A percentile compares a stretch with the other conserved stretches of the same genome.
Evolutionary conservation across 2,113 vertebrate species (phyloP).

Genomic region (Sander vitreus): DNA sequence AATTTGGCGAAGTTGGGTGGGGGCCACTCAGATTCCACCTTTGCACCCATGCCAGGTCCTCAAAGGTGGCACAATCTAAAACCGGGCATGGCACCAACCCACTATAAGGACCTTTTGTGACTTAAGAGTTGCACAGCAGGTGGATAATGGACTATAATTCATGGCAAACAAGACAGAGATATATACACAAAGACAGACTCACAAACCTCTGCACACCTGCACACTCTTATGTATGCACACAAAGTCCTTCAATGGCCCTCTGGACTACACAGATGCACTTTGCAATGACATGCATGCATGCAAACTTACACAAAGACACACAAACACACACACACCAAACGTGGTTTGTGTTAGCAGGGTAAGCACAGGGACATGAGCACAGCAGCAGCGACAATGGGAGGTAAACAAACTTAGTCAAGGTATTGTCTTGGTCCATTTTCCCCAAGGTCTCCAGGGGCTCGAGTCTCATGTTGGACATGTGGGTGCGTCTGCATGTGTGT

Average conservation of each 20-base stretch:
- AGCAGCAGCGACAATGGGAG: conserved; percentile 47
- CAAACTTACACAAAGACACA: conserved; percentile 38
- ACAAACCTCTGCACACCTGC: conserved; percentile 59
- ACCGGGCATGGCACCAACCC: conserved; percentile 36
- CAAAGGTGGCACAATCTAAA: conserved; percentile 49
- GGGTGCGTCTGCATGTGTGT: conserved; percentile 14
- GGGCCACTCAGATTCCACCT: conserved; percentile 51
- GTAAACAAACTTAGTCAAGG: conserved; percentile 64
- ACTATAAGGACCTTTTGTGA: conserved; percentile 63
- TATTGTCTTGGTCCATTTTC: conserved; percentile 70
- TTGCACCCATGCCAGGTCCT: conserved; percentile 46
- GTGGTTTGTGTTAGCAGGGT: conserved; percentile 30
- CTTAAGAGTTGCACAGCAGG: conserved; percentile 65
- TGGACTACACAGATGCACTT: conserved; percentile 37
- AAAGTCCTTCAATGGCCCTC: conserved; percentile 65
- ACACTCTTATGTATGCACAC: conserved; percentile 52
- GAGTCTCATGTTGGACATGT: conserved; percentile 29
- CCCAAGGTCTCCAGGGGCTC: conserved; percentile 35
- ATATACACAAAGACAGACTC: conserved; percentile 42
- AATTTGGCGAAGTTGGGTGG: conserved; percentile 47
- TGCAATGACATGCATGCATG: conserved; percentile 21
- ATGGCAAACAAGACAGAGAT: conserved; percentile 51
- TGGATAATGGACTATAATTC: conserved; percentile 59
- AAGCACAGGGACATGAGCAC: conserved; percentile 19
- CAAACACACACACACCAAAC: conserved; percentile 22